phyloP scores from a whole-genome alignment of 2,888 invertebrate species.

The Ophion costatus region DNA sequence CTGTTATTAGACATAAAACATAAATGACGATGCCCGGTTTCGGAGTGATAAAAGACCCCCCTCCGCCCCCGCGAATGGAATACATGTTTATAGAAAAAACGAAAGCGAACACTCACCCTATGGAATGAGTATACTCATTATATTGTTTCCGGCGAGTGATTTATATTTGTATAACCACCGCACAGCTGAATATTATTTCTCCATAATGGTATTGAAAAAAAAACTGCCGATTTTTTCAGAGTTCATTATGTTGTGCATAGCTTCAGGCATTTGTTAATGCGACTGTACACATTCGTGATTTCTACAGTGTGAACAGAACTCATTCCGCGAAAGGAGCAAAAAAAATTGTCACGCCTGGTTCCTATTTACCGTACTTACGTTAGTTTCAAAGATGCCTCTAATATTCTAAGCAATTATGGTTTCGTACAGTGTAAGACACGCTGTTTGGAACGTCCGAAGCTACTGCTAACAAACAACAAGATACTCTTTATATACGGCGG shows the following conservation, averaged over 20 bases:
- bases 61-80: too few species aligned
- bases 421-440: not conserved
- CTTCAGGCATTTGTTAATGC: too few species aligned
- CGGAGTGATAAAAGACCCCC: too few species aligned
- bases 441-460: not conserved
- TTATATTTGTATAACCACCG: not conserved
- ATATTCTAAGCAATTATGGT: not conserved
- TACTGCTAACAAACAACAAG: not conserved
- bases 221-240: not conserved
- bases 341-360: not conserved
- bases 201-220: not conserved
- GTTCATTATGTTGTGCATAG: not conserved
- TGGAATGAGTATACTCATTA: not conserved
- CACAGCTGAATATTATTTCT: not conserved
- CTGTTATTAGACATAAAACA: not conserved
- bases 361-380: not conserved
- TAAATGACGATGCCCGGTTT: not conserved
- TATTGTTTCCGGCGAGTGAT: not conserved
- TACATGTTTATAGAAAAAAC: not conserved
- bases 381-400: not conserved
- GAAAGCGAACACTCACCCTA: not conserved
- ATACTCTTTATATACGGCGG: not conserved
- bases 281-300: too few species aligned
- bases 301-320: not conserved
- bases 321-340: not conserved